Evolutionary conservation across 2,888 invertebrate genomes (phyloP).

Genomic region (Geotrupes spiniger): DNA sequence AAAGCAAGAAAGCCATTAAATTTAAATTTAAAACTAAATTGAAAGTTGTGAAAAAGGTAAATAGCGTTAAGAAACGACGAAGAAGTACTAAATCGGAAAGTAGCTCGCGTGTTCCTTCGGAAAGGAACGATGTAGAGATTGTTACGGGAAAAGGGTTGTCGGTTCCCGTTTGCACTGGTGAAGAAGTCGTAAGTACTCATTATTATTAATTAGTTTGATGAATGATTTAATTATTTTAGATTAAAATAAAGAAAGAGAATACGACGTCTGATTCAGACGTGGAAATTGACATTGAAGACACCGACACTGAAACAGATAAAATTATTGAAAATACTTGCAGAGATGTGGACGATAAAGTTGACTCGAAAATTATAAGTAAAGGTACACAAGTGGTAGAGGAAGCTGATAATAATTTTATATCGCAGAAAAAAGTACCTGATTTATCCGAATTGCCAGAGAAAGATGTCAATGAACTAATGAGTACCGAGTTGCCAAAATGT

Average conservation of each 20-base stretch:
- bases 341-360: not conserved
- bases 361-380: not conserved
- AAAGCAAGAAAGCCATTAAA: conserved; percentile 28
- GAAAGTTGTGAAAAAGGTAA: conserved; percentile 1
- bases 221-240: conserved; percentile 32
- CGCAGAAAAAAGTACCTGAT: conserved; percentile 26
- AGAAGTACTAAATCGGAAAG: conserved; percentile 15
- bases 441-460: conserved; percentile 31
- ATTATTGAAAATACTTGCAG: too few species aligned
- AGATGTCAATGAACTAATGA: conserved; percentile 35
- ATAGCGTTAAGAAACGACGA: not conserved
- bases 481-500: conserved; percentile 50
- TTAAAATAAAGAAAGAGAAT: conserved; percentile 44
- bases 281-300: conserved; percentile 61
- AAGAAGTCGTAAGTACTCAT: conserved; percentile 55
- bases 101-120: conserved; percentile 18
- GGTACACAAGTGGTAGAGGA: not conserved
- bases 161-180: conserved; percentile 59
- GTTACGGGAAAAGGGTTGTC: conserved; percentile 56
- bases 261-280: conserved; percentile 50
- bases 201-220: conserved; percentile 10
- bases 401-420: not conserved
- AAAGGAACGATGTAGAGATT: conserved; percentile 32
- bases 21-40: conserved; percentile 36
- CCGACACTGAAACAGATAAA: conserved; percentile 40